A percentile compares a stretch with the other conserved stretches of the same genome.
These are phyloP conservation scores for Eptatretus atami DNA, from an alignment of 2,797 vertebrate species.

Conservation along the genomic window DNA sequence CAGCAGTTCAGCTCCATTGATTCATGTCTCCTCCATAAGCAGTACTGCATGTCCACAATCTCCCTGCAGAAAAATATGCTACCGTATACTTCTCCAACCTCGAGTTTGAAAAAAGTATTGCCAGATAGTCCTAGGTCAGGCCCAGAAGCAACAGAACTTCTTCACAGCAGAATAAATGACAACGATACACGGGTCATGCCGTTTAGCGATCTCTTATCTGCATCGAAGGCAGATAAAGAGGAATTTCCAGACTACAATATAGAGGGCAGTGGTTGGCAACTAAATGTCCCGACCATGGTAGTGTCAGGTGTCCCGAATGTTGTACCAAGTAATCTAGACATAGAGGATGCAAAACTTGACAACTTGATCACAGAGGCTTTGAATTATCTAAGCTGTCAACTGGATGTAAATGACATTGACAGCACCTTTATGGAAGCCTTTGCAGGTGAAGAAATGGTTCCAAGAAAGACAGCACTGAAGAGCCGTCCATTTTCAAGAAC, in stretches of 20 bases:
- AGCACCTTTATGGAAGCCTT: slow-evolving; percentile 97
- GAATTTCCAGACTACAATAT: not conserved
- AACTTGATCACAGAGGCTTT: slow-evolving; percentile 85
- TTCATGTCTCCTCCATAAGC: slow-evolving; percentile 75
- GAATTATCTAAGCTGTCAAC: slow-evolving; percentile 62
- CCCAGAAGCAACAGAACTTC: no score
- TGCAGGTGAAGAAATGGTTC: slow-evolving; percentile 38
- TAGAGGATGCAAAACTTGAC: slow-evolving; percentile 78
- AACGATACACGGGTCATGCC: no score
- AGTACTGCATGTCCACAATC: slow-evolving; percentile 30
- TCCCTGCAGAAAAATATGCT: no score
- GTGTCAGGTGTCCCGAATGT: not conserved
- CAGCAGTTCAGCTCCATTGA: slow-evolving; percentile 70
- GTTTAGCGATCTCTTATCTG: no score
- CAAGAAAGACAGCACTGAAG: not conserved
- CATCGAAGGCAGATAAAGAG: no score
- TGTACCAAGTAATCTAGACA: slow-evolving; percentile 28
- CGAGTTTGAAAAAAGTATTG: no score
- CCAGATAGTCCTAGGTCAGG: no score
- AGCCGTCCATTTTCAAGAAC: no score
- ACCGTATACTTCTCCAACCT: no score
- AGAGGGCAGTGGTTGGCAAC: not conserved
- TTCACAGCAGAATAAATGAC: no score
- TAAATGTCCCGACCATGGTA: slow-evolving; percentile 4
- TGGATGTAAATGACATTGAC: slow-evolving; percentile 71